These are phyloP conservation scores for Eulimnadia texana DNA, from an alignment of 1,140 invertebrate species.

Conservation along the genomic window DNA sequence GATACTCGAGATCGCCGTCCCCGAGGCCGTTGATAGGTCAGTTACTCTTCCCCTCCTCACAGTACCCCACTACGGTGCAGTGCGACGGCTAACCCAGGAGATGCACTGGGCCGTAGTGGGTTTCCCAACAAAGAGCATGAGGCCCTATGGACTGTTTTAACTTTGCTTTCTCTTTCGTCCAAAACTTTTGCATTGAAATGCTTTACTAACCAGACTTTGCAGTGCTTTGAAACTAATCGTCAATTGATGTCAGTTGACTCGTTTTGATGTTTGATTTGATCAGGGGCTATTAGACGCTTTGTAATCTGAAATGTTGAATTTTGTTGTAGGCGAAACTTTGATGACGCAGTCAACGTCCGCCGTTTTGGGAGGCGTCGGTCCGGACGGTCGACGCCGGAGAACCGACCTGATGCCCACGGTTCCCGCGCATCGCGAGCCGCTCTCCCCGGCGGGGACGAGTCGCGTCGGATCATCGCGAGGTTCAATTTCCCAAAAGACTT, in stretches of 20 bases:
- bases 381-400: conserved; percentile 44
- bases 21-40: neutral
- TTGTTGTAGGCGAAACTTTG: conserved; percentile 18
- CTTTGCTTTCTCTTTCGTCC: too few species aligned
- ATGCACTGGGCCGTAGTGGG: too few species aligned
- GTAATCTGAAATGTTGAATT: conserved; percentile 1
- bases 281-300: too few species aligned
- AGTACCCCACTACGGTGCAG: too few species aligned
- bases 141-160: too few species aligned
- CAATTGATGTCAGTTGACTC: neutral
- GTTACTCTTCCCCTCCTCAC: neutral
- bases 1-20: neutral
- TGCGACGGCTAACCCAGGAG: too few species aligned
- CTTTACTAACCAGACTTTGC: neutral
- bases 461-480: neutral
- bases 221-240: neutral
- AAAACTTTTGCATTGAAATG: too few species aligned
- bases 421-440: conserved; percentile 36
- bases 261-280: too few species aligned
- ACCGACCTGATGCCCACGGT: conserved; percentile 80
- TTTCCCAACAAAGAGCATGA: too few species aligned
- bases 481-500: neutral
- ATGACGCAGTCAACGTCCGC: conserved; percentile 21
- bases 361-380: conserved; percentile 7
- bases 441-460: neutral